These are phyloP conservation scores for Erythrolamprus reginae DNA, from an alignment of 2,113 vertebrate species.

Conservation along the genomic window DNA sequence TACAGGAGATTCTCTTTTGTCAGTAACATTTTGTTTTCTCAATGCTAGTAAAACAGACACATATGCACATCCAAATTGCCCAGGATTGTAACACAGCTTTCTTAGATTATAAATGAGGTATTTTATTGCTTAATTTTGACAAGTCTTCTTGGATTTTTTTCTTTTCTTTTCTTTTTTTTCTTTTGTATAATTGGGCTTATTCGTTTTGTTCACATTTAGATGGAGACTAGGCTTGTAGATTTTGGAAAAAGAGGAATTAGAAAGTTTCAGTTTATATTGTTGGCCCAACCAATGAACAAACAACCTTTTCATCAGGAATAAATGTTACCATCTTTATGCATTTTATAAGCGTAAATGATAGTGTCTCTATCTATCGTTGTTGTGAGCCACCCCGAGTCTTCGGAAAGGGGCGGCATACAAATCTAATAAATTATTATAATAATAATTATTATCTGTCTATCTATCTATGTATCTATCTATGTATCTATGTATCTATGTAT, in stretches of 20 bases:
- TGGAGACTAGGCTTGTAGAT: background rate
- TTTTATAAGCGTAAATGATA: background rate
- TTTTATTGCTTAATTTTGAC: background rate
- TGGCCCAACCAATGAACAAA: background rate
- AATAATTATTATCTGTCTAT: no score
- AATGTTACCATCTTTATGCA: background rate
- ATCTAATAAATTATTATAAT: no score
- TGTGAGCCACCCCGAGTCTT: no score
- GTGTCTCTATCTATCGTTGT: no score
- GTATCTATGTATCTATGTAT: no score
- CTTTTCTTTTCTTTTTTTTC: no score
- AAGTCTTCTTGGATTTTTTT: background rate
- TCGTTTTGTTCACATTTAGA: background rate
- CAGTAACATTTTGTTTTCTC: background rate
- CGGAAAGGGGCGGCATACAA: no score
- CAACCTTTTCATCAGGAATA: background rate
- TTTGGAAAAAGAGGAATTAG: background rate
- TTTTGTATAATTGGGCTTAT: background rate
- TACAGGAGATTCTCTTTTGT: background rate
- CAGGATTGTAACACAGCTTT: slow-evolving; percentile 2
- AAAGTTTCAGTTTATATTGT: background rate
- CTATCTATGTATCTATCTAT: no score
- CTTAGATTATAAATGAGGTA: background rate
- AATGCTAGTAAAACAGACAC: background rate
- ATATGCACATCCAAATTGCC: background rate